phyloP scores from a whole-genome alignment of 2,797 vertebrate species.

The Lagocephalus sceleratus region DNA sequence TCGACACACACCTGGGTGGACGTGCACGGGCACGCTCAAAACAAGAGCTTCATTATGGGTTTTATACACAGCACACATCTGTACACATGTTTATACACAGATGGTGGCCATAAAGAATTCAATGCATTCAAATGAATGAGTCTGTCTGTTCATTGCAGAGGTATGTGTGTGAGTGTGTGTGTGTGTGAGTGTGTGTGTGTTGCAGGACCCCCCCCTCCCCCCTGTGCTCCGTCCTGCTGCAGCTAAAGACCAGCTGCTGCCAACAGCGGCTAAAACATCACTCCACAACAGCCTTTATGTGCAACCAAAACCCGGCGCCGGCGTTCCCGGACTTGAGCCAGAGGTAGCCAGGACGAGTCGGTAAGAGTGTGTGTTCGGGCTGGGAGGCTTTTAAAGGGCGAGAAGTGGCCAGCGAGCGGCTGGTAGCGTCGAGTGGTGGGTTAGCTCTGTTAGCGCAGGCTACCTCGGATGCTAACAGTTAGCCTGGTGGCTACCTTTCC shows the following conservation, averaged over 20 bases:
- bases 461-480: constrained; percentile 22
- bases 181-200: constrained; percentile 25
- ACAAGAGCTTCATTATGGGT: no score
- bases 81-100: no score
- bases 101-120: no score
- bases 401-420: constrained; percentile 1
- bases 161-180: constrained; percentile 25
- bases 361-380: constrained; percentile 21
- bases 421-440: constrained; percentile 3
- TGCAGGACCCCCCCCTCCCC: constrained; percentile 33
- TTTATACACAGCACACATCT: no score
- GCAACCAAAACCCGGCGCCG: neutral
- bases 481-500: constrained; percentile 13
- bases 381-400: neutral
- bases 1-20: constrained; percentile 3
- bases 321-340: neutral
- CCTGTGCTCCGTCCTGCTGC: constrained; percentile 52
- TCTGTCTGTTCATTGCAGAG: constrained; percentile 25
- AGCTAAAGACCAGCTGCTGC: constrained; percentile 38
- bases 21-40: neutral
- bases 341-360: constrained; percentile 1
- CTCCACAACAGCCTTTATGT: neutral
- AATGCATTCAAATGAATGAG: neutral
- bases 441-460: constrained; percentile 1
- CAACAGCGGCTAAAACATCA: constrained; percentile 42